Conservation (phyloP, 2,888 invertebrate genomes). For the Anoplius nigerrimus region DNA sequence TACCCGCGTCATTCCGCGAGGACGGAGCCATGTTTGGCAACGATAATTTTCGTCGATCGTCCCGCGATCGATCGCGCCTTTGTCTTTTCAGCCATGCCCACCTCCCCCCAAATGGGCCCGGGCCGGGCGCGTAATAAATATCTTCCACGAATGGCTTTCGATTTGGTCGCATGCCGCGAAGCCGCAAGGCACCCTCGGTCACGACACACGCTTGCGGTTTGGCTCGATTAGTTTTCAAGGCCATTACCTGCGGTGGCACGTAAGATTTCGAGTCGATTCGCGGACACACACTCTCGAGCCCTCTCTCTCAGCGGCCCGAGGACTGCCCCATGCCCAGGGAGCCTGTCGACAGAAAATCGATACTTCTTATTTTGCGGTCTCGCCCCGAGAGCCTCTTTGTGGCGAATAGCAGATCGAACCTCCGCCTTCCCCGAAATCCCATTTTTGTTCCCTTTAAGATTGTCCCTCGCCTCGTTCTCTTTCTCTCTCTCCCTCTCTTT, state of each 20-base stretch:
- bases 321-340: no score
- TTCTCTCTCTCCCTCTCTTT: no score
- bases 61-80: slow-evolving; percentile 40
- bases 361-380: no score
- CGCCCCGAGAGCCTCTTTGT: no score
- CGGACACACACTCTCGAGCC: background rate
- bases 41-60: slow-evolving; percentile 41
- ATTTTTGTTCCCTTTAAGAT: no score
- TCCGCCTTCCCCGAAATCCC: no score
- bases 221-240: slow-evolving; percentile 46
- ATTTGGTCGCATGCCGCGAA: slow-evolving; percentile 32
- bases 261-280: slow-evolving; percentile 4
- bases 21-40: background rate
- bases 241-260: slow-evolving; percentile 15
- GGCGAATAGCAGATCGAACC: no score
- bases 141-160: slow-evolving; percentile 5
- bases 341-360: no score
- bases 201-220: slow-evolving; percentile 33
- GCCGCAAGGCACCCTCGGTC: slow-evolving; percentile 39
- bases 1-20: slow-evolving; percentile 7
- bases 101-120: slow-evolving; percentile 5
- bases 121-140: no score
- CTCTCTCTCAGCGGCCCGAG: background rate
- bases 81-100: slow-evolving; percentile 38
- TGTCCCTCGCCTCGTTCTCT: no score